These are phyloP conservation scores for Pygoscelis antarcticus DNA, from an alignment of 2,113 vertebrate genomes.

Conservation along the genomic window DNA sequence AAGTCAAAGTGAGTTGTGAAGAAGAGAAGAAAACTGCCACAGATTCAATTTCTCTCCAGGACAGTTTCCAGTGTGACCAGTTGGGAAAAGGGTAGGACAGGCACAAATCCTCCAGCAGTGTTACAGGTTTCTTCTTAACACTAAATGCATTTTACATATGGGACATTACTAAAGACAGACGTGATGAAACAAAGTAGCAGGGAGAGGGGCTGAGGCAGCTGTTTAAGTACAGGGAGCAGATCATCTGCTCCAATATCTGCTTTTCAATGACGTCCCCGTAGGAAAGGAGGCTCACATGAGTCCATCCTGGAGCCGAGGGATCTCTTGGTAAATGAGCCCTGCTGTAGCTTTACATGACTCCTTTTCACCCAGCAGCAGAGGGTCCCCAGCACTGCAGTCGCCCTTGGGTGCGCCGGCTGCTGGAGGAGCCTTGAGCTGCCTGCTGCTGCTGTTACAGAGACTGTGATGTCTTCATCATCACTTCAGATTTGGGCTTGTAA, in stretches of 20 bases:
- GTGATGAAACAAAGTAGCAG: background rate
- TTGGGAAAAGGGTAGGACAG: background rate
- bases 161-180: background rate
- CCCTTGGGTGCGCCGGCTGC: fast-evolving
- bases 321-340: background rate
- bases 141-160: background rate
- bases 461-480: too few relatives aligned
- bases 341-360: background rate
- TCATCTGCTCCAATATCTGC: background rate
- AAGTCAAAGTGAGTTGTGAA: background rate
- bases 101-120: background rate
- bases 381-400: fast-evolving
- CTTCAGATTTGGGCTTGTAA: background rate
- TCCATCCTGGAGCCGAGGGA: background rate
- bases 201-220: background rate
- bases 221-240: background rate
- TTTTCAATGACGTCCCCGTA: background rate
- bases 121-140: background rate
- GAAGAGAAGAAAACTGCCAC: background rate
- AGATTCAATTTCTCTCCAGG: background rate
- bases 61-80: background rate
- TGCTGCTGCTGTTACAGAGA: background rate
- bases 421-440: background rate
- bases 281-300: background rate
- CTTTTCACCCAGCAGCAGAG: background rate